phyloP scores from a whole-genome alignment of 2,888 invertebrate genomes.

The Oeneis ivallda region DNA sequence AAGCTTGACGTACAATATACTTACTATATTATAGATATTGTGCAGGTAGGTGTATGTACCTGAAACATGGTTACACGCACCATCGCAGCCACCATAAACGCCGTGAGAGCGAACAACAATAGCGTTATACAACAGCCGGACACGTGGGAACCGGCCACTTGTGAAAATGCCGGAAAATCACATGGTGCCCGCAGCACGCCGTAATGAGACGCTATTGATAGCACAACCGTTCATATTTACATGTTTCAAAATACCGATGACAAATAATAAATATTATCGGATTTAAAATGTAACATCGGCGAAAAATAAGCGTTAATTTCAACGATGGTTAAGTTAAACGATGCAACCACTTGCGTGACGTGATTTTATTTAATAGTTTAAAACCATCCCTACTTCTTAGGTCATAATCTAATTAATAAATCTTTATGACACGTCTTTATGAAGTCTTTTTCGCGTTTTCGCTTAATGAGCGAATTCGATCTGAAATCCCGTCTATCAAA shows the following conservation, averaged over 20 bases:
- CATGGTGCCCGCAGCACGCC: conserved; percentile 43
- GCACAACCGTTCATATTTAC: background rate
- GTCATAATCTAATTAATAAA: no score
- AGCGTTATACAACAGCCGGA: conserved; percentile 40
- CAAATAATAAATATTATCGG: background rate
- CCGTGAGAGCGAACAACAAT: conserved; percentile 40
- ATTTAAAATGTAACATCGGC: no score
- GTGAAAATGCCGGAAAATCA: conserved; percentile 54
- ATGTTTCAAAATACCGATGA: background rate
- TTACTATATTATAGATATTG: background rate
- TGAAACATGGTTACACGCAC: conserved; percentile 30
- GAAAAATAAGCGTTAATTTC: no score
- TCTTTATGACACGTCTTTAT: no score
- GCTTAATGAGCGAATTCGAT: no score
- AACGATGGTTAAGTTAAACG: no score
- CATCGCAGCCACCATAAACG: conserved; percentile 37
- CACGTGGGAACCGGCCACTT: conserved; percentile 57
- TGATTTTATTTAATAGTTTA: no score
- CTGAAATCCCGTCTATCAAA: no score
- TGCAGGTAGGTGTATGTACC: conserved; percentile 5
- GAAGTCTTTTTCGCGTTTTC: no score
- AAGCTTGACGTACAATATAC: background rate
- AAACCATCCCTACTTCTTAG: no score
- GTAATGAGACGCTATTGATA: conserved; percentile 31
- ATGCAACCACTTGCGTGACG: no score